Evolutionary conservation across 2,113 vertebrate species (phyloP), one percentile per base, ranked within the genome.

Genomic region (Alosa alosa): DNA sequence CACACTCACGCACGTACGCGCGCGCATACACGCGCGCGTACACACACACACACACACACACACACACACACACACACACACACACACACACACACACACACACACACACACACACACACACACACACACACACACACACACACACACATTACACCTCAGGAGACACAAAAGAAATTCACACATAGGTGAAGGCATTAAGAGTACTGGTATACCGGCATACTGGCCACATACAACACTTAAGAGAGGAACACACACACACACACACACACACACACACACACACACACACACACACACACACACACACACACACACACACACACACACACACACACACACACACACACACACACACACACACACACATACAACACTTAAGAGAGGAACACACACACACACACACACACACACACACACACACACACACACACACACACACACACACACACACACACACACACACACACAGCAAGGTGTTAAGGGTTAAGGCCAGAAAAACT

Each of bases 1-100:
- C 92, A 93, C 91, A 93, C 94, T 94, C 95, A 96, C 20, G 17
- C 57, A 3, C 45, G 25, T 31, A 9, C 25, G 17, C 60, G 3
- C 20, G 22, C 44, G 8, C 45, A n/a, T n/a, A n/a, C n/a, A n/a
- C n/a, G n/a, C n/a, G n/a, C n/a, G n/a, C n/a, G n/a, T n/a, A 9
- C 60, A 31, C 82, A 72, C 82, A 55, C 3, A 41, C 57, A 83
- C 83, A 82, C 46, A 86, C 78, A 85, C 57, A 87, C 81, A 44
- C 82, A 25, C 46, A 72, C 41, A 78, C 25, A 81, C n/a, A 81
- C 57, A 45, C 36, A 44, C 44, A 81, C 78, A 82, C 64, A 45
- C 36, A 81, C 44, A n/a, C n/a, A n/a, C n/a, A n/a, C n/a, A n/a
- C n/a, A n/a, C n/a, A n/a, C 81, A 9, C 60, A 31, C 82, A 72